Evolutionary conservation across 2,113 vertebrate species (phyloP), one percentile per base, ranked within the genome.

Genomic region (Corythoichthys intestinalis): DNA sequence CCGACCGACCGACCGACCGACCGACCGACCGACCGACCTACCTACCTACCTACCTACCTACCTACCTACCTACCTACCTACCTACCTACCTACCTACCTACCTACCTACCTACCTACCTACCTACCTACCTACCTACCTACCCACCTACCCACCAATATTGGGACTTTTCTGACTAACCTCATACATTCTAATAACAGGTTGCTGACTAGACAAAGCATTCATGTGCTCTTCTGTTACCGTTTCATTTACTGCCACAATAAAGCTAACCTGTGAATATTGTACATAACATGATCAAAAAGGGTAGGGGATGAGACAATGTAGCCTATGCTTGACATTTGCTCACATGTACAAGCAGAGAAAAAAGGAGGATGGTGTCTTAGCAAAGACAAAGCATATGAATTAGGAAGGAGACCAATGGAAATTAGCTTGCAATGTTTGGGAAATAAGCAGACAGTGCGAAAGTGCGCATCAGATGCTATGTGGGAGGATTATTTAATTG

Each of bases 401-500:
- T 50, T 58, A 58, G 44, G 41, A 64, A 75, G 69, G 0, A 74
- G 46, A 66, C 38, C 67, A 52, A 72, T 49, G 70, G 70, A 64
- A 83, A 74, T 72, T 37, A 41, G 71, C 34, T 28, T 66, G 74
- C 17, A 10, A 76, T 20, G 38, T 67, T 67, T 28, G 66, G 74
- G 69, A 73, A 68, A 73, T 78, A 87, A 79, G 82, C 80, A 88
- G 86, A 88, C 73, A 73, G 85, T 76, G 70, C 77, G 72, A 81
- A 65, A 80, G 76, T 78, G 79, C 85, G 81, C 82, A 86, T 84
- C 86, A 90, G 88, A 87, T 90, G 87, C 86, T 84, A 81, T 80
- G 87, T 89, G 83, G 87, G 88, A 80, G 82, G 83, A 76, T 86
- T 91, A 87, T 89, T 87, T 90, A 87, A 90, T 89, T 88, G 85